Evolutionary conservation across 2,797 vertebrate genomes (phyloP), one percentile per base, ranked within the genome.

Genomic region (Sebastiscus albofasciatus): DNA sequence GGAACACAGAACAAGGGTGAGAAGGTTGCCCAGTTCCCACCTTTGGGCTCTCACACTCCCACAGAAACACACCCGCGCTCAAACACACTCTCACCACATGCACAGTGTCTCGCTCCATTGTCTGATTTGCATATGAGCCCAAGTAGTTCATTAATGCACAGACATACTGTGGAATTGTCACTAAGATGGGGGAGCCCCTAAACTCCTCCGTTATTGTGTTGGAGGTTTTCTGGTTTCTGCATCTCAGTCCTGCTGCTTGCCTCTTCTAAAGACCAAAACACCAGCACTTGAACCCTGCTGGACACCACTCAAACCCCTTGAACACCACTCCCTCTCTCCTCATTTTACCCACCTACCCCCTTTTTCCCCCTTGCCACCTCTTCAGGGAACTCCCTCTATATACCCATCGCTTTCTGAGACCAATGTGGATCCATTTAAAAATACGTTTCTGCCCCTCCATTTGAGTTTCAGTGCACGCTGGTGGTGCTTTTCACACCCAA

Each of bases 11-110:
- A 90, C 83, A 70, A 91, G 92, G 95, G 95, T 96, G 93, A 96
- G 91, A 89, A 95, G 95, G 95, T 96, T 96, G 92, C 89, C 87
- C 78, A 85, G 94, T 96, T 96, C 96, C 95, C 96, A 96, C 95
- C 95, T 94, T 88, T 88, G 77, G 89, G 86, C 83, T 89, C 84
- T 83, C 84, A 73, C 77, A 73, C 71, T 92, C 88, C 81, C 83
- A 90, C 83, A 89, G 86, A 89, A 90, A 85, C 69, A 81, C 82
- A 78, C 70, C 79, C 66, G 8, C 66, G 59, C 78, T 81, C 88
- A 58, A 82, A 83, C 85, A 79, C 82, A 78, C 87, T 77, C 87
- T 81, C 75, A 85, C 69, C 86, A 76, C 89, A 91, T 86, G 87
- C 90, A 84, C 75, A 71, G 77, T 85, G 83, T 87, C 87, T 87